Evolutionary conservation across 2,797 vertebrate genomes (phyloP).

Genomic region (Triplophysa bombifrons): DNA sequence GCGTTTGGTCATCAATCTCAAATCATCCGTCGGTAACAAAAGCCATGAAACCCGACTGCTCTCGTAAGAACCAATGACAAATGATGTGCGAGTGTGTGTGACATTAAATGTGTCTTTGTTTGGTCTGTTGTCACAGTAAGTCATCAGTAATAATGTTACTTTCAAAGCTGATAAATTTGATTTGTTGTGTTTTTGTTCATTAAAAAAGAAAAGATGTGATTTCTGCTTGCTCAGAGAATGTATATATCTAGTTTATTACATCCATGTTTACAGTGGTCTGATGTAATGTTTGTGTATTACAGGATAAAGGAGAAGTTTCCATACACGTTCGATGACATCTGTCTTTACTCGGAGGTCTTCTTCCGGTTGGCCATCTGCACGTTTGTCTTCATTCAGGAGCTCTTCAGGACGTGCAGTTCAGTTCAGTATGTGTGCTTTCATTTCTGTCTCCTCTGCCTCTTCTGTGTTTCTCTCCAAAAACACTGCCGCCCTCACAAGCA

Average conservation of each 20-base stretch:
- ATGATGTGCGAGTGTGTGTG: neutral
- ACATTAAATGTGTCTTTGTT: neutral
- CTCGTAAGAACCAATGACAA: conserved; percentile 74
- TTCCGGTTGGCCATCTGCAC: conserved; percentile 83
- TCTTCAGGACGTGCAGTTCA: conserved; percentile 88
- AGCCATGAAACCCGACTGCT: conserved; percentile 86
- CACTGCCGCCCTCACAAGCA: conserved; percentile 56
- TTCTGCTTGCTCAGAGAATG: too few species aligned
- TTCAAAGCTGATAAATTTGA: too few species aligned
- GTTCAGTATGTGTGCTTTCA: conserved; percentile 68
- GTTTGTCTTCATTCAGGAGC: conserved; percentile 87
- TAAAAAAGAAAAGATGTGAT: too few species aligned
- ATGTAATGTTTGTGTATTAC: neutral
- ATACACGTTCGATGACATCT: conserved; percentile 86
- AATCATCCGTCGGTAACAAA: conserved; percentile 87
- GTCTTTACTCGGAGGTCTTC: conserved; percentile 87
- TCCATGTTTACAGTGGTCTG: neutral
- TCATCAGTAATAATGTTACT: too few species aligned
- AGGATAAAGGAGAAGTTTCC: conserved; percentile 90
- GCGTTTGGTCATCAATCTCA: conserved; percentile 84
- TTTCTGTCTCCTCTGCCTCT: too few species aligned
- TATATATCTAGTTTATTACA: too few species aligned
- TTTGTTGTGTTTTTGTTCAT: too few species aligned
- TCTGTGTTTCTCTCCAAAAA: too few species aligned
- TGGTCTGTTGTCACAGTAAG: neutral